phyloP scores from a whole-genome alignment of 2,797 vertebrate species.

The Cyprinella venusta region DNA sequence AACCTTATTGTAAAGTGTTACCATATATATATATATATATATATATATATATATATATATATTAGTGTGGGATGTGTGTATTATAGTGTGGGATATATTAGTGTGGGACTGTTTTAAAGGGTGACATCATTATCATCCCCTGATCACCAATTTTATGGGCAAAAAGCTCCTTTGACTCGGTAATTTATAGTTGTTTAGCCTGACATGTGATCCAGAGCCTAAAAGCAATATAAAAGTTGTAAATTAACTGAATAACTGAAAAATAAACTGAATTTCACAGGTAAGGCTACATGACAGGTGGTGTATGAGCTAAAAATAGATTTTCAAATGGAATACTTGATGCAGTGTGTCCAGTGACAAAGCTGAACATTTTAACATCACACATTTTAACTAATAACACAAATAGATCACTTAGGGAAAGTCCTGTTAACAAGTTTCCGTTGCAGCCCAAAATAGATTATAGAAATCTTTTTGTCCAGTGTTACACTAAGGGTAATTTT shows the following conservation, averaged over 20 bases:
- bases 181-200: not conserved
- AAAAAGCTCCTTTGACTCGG: not conserved
- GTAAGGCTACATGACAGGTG: slow-evolving; percentile 16
- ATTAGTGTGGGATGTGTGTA: not conserved
- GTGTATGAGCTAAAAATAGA: slow-evolving; percentile 32
- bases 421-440: slow-evolving; percentile 27
- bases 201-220: not conserved
- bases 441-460: slow-evolving; percentile 43
- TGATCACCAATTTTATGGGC: no score
- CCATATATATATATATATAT: not conserved
- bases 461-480: slow-evolving; percentile 15
- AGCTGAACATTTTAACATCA: not conserved
- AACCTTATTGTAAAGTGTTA: no score
- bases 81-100: no score
- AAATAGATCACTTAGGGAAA: slow-evolving; percentile 43
- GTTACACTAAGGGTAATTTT: slow-evolving; percentile 49
- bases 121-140: not conserved
- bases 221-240: not conserved
- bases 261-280: not conserved
- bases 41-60: not conserved
- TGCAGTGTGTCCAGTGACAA: slow-evolving; percentile 1
- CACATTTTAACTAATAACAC: slow-evolving; percentile 6
- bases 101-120: not conserved
- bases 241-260: no score
- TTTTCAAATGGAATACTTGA: slow-evolving; percentile 46